Evolutionary conservation across 1,140 invertebrate species (phyloP).

Genomic region (Drosophila nikananu): DNA sequence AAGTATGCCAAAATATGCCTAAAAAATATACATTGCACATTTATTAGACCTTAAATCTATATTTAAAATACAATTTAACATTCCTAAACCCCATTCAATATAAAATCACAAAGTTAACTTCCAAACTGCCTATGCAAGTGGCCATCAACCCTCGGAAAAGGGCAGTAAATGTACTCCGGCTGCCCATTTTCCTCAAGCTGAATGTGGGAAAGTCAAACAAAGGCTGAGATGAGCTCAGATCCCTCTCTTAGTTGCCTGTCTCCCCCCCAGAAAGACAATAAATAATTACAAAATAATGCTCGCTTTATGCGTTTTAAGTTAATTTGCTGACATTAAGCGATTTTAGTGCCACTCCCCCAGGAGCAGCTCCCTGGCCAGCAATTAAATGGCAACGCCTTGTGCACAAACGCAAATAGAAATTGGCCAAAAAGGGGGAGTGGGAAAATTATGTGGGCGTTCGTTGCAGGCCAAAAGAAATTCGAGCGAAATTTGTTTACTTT

Average conservation of each 20-base stretch:
- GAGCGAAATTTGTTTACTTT: slow-evolving; percentile 40
- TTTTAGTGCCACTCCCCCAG: slow-evolving; percentile 71
- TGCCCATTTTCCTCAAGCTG: slow-evolving; percentile 15
- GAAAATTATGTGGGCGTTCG: slow-evolving; percentile 59
- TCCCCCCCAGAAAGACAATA: slow-evolving; percentile 40
- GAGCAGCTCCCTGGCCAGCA: slow-evolving; percentile 34
- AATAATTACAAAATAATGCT: slow-evolving; percentile 84
- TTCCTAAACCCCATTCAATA: background rate
- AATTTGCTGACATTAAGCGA: slow-evolving; percentile 83
- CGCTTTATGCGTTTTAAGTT: slow-evolving; percentile 84
- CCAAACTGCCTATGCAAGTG: background rate
- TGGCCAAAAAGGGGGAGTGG: background rate
- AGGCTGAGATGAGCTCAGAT: slow-evolving; percentile 20
- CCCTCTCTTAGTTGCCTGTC: background rate
- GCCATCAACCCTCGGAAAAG: slow-evolving; percentile 26
- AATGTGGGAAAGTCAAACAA: slow-evolving; percentile 73
- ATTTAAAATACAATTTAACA: background rate
- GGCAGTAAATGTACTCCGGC: slow-evolving; percentile 8
- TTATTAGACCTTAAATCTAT: background rate
- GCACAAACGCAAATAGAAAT: slow-evolving; percentile 64
- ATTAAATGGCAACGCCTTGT: slow-evolving; percentile 77
- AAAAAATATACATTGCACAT: too few relatives aligned
- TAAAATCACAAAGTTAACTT: background rate
- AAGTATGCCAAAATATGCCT: too few relatives aligned
- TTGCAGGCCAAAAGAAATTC: slow-evolving; percentile 48